These are phyloP conservation scores for Protobothrops flavoviridis DNA, from an alignment of 2,113 vertebrate species.

Conservation along the genomic window DNA sequence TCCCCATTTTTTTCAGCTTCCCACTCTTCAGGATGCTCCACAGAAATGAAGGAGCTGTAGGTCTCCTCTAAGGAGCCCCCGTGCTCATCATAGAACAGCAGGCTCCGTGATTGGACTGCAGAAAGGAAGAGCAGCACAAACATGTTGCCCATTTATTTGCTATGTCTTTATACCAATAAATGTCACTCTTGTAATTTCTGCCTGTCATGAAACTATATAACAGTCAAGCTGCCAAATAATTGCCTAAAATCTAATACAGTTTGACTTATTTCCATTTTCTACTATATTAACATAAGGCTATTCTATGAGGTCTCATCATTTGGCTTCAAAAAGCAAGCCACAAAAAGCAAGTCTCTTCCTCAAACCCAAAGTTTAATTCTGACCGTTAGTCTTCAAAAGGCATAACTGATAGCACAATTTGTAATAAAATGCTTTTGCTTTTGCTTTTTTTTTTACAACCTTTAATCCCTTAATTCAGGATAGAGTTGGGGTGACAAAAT, in stretches of 20 bases:
- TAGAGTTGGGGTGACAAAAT: neutral
- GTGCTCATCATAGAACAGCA: conserved; percentile 92
- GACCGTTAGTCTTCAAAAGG: neutral
- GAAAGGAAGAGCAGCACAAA: conserved; percentile 29
- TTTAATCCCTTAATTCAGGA: neutral
- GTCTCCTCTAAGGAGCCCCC: conserved; percentile 82
- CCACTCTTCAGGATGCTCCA: conserved; percentile 80
- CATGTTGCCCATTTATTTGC: neutral
- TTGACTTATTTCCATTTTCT: neutral
- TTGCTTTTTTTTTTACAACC: neutral
- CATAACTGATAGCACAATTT: neutral
- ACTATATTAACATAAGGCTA: neutral
- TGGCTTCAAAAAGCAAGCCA: neutral
- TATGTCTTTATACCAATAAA: neutral
- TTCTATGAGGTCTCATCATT: neutral
- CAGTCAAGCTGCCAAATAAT: neutral
- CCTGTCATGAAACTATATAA: neutral
- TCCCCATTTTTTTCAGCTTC: conserved; percentile 66
- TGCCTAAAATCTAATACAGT: neutral
- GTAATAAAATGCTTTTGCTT: neutral
- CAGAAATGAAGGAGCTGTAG: conserved; percentile 72
- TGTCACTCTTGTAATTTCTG: neutral
- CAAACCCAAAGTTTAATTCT: neutral
- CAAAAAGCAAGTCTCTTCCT: neutral
- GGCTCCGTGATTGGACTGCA: conserved; percentile 93